Evolutionary conservation across 2,888 invertebrate genomes (phyloP).

Genomic region (Coenonympha glycerion): DNA sequence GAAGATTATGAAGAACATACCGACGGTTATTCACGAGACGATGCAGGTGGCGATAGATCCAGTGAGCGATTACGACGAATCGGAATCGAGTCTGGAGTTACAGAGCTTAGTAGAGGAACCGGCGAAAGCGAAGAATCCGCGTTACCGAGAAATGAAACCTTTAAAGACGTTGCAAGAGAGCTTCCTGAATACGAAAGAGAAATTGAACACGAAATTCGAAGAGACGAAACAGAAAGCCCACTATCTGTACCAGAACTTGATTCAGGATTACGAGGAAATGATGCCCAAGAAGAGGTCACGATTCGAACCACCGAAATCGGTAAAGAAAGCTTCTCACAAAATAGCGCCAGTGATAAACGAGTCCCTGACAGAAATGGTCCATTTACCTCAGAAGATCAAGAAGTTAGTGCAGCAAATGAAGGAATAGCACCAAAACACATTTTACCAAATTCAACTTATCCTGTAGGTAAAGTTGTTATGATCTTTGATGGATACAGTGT

Average conservation of each 20-base stretch:
- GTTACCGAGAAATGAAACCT: conserved; percentile 37
- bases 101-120: conserved; percentile 34
- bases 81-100: conserved; percentile 40
- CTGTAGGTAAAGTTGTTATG: conserved; percentile 46
- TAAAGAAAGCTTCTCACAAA: conserved; percentile 54
- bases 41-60: conserved; percentile 57
- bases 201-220: conserved; percentile 50
- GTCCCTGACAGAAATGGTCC: conserved; percentile 57
- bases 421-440: conserved; percentile 39
- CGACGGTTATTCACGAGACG: conserved; percentile 61
- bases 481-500: conserved; percentile 69
- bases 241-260: conserved; percentile 53
- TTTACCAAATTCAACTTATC: conserved; percentile 20
- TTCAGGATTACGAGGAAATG: conserved; percentile 56
- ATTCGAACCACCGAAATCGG: conserved; percentile 47
- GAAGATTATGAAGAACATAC: conserved; percentile 58
- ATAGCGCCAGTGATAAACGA: conserved; percentile 61
- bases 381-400: conserved; percentile 61
- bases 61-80: conserved; percentile 39
- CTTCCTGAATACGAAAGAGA: conserved; percentile 43
- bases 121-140: conserved; percentile 22
- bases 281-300: conserved; percentile 47
- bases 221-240: conserved; percentile 61
- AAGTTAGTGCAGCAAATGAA: conserved; percentile 58
- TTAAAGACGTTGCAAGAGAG: conserved; percentile 40